Conservation (phyloP, 2,888 invertebrate genomes). For the Buathra laborator region DNA sequence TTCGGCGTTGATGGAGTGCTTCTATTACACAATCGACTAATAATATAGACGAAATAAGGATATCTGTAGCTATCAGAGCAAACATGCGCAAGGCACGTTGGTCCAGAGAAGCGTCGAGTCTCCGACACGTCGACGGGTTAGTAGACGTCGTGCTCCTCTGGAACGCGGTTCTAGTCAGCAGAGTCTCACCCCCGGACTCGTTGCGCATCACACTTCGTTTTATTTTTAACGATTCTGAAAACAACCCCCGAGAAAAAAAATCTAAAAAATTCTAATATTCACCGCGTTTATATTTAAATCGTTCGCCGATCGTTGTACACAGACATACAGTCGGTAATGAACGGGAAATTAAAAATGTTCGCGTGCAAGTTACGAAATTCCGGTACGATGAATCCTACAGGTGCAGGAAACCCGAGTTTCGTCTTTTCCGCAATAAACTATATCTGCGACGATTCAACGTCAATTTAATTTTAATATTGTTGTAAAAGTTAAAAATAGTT, state of each 20-base stretch:
- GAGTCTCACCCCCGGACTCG: too few relatives aligned
- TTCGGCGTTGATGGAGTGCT: neutral
- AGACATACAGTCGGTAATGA: neutral
- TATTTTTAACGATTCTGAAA: neutral
- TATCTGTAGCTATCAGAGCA: neutral
- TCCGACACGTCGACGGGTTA: neutral
- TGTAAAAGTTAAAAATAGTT: neutral
- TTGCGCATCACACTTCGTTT: neutral
- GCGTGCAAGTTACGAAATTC: neutral
- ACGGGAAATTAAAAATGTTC: neutral
- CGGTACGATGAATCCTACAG: constrained; percentile 16
- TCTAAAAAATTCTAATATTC: neutral
- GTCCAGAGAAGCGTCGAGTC: neutral
- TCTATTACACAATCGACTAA: neutral
- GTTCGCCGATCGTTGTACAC: neutral
- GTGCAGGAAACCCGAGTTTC: neutral
- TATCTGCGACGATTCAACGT: neutral
- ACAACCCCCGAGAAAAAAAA: neutral
- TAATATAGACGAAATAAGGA: neutral
- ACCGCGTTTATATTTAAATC: neutral
- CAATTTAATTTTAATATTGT: neutral
- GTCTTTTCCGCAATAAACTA: neutral
- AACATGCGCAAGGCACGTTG: neutral
- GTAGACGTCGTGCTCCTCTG: constrained; percentile 9
- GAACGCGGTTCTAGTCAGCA: constrained; percentile 1